These are phyloP conservation scores for Drosophila imparisetae DNA, from an alignment of 2,888 invertebrate species.

Conservation along the genomic window DNA sequence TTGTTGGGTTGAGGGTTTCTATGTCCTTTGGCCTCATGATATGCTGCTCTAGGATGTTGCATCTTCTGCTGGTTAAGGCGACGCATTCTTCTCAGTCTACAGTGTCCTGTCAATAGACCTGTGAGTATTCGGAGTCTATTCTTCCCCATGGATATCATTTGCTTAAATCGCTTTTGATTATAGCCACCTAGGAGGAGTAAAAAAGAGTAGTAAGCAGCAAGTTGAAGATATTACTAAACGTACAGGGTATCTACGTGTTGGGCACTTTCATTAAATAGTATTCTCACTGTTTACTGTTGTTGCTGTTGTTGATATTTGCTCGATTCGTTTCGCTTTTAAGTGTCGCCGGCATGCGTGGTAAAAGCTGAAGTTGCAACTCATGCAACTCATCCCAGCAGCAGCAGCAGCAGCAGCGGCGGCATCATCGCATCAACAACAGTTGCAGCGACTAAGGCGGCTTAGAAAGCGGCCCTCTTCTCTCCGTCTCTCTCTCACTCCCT, in stretches of 20 bases:
- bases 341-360: conserved; percentile 62
- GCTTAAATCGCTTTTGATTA: too few relatives aligned
- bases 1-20: too few relatives aligned
- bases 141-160: too few relatives aligned
- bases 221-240: not conserved
- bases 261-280: not conserved
- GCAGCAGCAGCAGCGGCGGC: conserved; percentile 26
- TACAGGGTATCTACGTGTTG: conserved; percentile 25
- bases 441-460: conserved; percentile 51
- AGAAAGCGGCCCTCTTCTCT: conserved; percentile 56
- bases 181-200: too few relatives aligned
- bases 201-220: not conserved
- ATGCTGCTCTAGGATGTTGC: too few relatives aligned
- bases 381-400: conserved; percentile 57
- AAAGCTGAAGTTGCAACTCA: conserved; percentile 65
- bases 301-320: conserved; percentile 53
- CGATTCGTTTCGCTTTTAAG: conserved; percentile 65
- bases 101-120: too few relatives aligned
- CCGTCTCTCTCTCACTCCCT: too few relatives aligned
- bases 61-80: too few relatives aligned
- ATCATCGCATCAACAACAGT: conserved; percentile 25
- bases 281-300: conserved; percentile 29
- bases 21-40: too few relatives aligned
- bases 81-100: too few relatives aligned
- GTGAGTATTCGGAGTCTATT: too few relatives aligned